Percentiles rank a stretch among this genome's conserved stretches.
These are phyloP conservation scores for Craterocephalus amniculus DNA, from an alignment of 2,797 vertebrate species.

Conservation along the genomic window DNA sequence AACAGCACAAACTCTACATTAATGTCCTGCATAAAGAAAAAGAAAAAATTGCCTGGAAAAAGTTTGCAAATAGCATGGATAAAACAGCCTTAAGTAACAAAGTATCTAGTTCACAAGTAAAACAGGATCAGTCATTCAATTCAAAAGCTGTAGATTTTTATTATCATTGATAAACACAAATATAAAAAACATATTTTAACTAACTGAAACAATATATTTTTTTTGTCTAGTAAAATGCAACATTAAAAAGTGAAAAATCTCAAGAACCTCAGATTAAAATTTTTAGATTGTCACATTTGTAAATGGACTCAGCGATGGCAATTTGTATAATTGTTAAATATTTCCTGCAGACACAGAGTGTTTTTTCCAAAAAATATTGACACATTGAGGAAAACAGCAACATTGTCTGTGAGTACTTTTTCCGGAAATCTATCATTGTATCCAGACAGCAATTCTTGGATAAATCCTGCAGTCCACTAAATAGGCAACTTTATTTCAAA, in stretches of 20 bases:
- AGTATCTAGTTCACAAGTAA: background rate
- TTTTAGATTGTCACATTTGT: background rate
- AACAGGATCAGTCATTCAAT: background rate
- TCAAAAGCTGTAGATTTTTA: background rate
- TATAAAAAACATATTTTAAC: background rate
- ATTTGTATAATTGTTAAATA: background rate
- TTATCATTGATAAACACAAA: background rate
- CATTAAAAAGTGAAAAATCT: no score
- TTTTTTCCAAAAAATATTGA: background rate
- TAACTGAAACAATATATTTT: background rate
- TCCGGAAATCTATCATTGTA: background rate
- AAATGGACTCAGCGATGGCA: no score
- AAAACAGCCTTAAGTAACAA: background rate
- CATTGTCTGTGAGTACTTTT: background rate
- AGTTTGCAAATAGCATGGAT: no score
- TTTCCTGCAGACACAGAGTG: background rate
- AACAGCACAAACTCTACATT: no score
- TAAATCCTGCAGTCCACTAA: background rate
- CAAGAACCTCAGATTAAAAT: background rate
- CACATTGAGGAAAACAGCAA: background rate
- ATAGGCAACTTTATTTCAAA: conserved; percentile 24
- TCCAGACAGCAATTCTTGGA: background rate
- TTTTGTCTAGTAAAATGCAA: background rate
- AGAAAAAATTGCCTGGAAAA: background rate
- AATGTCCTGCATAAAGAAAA: no score